Percentiles rank a stretch among this genome's conserved stretches.
These are phyloP conservation scores for Poeciliopsis prolifica DNA, from an alignment of 2,113 vertebrate genomes.

Conservation along the genomic window DNA sequence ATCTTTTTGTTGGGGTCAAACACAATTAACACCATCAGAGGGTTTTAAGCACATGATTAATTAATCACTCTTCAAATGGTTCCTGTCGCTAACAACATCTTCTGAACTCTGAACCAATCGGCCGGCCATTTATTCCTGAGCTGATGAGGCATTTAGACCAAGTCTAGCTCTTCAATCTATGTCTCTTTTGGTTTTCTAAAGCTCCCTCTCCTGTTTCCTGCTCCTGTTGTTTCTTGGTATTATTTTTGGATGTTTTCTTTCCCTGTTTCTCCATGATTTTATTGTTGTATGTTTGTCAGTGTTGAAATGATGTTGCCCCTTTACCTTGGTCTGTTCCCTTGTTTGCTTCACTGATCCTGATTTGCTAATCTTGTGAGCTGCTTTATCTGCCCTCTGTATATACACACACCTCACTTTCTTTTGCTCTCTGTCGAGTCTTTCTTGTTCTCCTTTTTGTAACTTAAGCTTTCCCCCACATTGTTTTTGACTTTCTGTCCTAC, in stretches of 20 bases:
- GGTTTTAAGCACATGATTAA: slow-evolving; percentile 49
- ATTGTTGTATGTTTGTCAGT: neutral
- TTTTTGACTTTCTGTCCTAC: neutral
- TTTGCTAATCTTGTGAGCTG: neutral
- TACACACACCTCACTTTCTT: neutral
- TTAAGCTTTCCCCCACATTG: neutral
- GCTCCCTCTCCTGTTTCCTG: slow-evolving; percentile 9
- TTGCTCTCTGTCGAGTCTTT: neutral
- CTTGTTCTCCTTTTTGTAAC: neutral
- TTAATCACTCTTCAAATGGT: slow-evolving; percentile 54
- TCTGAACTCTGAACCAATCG: slow-evolving; percentile 10
- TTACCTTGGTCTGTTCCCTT: neutral
- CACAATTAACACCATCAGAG: slow-evolving; percentile 35
- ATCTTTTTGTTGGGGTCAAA: slow-evolving; percentile 33
- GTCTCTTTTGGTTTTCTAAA: slow-evolving; percentile 16
- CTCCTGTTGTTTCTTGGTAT: slow-evolving; percentile 8
- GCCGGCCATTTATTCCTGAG: neutral
- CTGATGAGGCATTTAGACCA: slow-evolving; percentile 28
- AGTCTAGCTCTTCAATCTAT: slow-evolving; percentile 1
- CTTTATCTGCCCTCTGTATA: neutral
- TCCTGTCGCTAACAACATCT: slow-evolving; percentile 20
- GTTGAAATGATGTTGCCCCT: neutral
- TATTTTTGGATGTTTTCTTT: neutral
- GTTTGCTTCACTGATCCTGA: neutral
- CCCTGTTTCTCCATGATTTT: neutral